Conservation (phyloP, 2,797 vertebrate genomes). For the Cyclopterus lumpus region DNA sequence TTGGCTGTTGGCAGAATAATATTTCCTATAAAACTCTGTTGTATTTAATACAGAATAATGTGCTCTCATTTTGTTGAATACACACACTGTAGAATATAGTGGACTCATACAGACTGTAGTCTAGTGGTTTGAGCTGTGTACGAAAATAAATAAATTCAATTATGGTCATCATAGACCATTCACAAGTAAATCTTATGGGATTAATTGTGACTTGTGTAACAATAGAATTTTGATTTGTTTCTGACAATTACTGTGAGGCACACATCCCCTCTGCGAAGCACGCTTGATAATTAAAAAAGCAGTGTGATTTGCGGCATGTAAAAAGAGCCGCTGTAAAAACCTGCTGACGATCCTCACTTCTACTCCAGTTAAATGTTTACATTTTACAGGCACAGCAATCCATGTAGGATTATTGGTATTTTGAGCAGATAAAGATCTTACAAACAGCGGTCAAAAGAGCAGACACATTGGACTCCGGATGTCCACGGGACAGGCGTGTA, state of each 20-base stretch:
- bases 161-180: not conserved
- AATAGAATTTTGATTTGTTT: not conserved
- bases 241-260: conserved; percentile 9
- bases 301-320: conserved; percentile 3
- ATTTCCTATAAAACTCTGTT: conserved; percentile 1
- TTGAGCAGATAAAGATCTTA: conserved; percentile 28
- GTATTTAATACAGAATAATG: conserved; percentile 19
- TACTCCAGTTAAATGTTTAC: not conserved
- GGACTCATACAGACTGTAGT: not conserved
- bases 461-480: not conserved
- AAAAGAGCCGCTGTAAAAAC: conserved; percentile 7
- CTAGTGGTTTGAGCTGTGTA: not conserved
- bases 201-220: conserved; percentile 10
- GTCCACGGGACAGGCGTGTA: not conserved
- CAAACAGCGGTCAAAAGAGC: not conserved
- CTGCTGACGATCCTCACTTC: conserved; percentile 4
- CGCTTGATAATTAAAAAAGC: not conserved
- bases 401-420: conserved; percentile 30
- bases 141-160: not conserved
- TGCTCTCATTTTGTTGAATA: not conserved
- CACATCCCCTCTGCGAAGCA: conserved; percentile 11
- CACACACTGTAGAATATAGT: not conserved
- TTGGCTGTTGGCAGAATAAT: conserved; percentile 19
- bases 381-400: conserved; percentile 2
- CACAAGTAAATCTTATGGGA: not conserved